Conservation (phyloP, 2,888 invertebrate genomes). For the Glyphotaelius pellucidus region DNA sequence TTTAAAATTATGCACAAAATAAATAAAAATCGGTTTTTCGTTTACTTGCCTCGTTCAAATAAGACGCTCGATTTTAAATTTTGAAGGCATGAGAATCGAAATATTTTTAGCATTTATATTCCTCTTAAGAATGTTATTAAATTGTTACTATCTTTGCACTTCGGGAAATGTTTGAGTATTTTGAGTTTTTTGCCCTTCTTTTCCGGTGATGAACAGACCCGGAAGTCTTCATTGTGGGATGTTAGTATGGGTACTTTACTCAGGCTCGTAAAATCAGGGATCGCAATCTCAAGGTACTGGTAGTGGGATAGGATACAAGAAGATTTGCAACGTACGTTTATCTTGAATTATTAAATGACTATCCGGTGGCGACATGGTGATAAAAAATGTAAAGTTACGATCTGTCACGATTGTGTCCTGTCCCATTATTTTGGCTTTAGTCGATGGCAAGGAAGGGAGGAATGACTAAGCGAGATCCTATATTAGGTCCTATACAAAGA, state of each 20-base stretch:
- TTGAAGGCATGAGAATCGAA: too few species aligned
- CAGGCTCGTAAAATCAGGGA: not conserved
- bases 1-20: too few species aligned
- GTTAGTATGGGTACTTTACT: not conserved
- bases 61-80: too few species aligned
- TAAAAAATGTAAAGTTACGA: not conserved
- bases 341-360: not conserved
- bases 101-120: too few species aligned
- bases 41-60: too few species aligned
- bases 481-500: not conserved
- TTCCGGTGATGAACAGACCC: not conserved
- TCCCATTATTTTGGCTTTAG: not conserved
- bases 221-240: not conserved
- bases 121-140: too few species aligned
- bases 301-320: not conserved
- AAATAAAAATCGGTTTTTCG: too few species aligned
- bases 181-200: not conserved
- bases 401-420: constrained; percentile 1
- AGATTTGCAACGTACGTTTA: constrained; percentile 5
- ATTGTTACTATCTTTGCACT: too few species aligned
- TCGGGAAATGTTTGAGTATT: not conserved
- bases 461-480: not conserved
- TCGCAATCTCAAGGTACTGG: not conserved
- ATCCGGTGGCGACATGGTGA: not conserved
- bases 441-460: not conserved